These are phyloP conservation scores for human DNA, from an alignment of 2,113 vertebrate genomes.

Conservation along the genomic window GRCh38 chr3:171101001-171101500, in stretches of 20 bases:
- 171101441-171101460: slow-evolving; percentile 96
- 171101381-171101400: not conserved
- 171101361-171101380: not conserved
- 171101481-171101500: slow-evolving; percentile 93
- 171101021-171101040: not conserved
- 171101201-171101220: not conserved
- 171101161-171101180: not conserved
- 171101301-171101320: not conserved
- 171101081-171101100: not conserved
- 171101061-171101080: not conserved
- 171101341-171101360: not conserved
- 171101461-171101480: slow-evolving; percentile 98
- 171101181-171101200: not conserved
- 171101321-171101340: not conserved
- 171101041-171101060: not conserved
- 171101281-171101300: not conserved
- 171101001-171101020: not conserved
- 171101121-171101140: not conserved
- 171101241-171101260: not conserved
- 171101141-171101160: not conserved
- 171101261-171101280: not conserved
- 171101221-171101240: not conserved
- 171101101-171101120: not conserved
- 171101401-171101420: not conserved
- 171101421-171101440: not conserved